Evolutionary conservation across 2,797 vertebrate genomes (phyloP).

Genomic region (Cephalopachus bancanus): DNA sequence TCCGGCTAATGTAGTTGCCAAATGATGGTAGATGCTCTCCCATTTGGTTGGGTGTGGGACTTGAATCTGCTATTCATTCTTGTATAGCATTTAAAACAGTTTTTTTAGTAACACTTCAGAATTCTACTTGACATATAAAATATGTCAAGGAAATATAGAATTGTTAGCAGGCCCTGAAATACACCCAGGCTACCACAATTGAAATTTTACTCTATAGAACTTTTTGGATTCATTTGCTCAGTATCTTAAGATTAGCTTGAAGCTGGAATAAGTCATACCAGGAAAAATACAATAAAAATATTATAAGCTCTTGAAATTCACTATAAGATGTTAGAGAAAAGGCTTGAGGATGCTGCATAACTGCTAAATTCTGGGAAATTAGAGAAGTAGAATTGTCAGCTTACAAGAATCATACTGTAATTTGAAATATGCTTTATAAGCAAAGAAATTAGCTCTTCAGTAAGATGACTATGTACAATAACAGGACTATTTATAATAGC

Average conservation of each 20-base stretch:
- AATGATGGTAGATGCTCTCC: not conserved
- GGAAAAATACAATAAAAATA: not conserved
- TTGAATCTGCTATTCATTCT: not conserved
- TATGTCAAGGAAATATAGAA: not conserved
- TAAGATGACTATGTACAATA: not conserved
- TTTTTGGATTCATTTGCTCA: not conserved
- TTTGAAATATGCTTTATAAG: constrained; percentile 1
- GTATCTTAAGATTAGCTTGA: constrained; percentile 27
- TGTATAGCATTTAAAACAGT: not conserved
- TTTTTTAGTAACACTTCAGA: not conserved
- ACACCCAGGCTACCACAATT: not conserved
- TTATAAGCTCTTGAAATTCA: not conserved
- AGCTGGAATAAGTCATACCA: not conserved
- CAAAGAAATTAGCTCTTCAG: not conserved
- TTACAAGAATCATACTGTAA: not conserved
- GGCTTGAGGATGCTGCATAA: not conserved
- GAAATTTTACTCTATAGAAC: not conserved
- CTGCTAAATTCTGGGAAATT: not conserved
- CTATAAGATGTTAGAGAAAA: not conserved
- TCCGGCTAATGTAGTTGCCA: not conserved
- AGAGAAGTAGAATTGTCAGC: not conserved
- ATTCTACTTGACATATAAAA: not conserved
- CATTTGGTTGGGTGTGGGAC: not conserved
- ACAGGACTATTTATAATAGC: not conserved
- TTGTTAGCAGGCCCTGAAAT: not conserved